Percentiles rank a stretch among this genome's conserved stretches.
Conservation (phyloP, 2,113 vertebrate genomes). For the Leptosomus discolor region DNA sequence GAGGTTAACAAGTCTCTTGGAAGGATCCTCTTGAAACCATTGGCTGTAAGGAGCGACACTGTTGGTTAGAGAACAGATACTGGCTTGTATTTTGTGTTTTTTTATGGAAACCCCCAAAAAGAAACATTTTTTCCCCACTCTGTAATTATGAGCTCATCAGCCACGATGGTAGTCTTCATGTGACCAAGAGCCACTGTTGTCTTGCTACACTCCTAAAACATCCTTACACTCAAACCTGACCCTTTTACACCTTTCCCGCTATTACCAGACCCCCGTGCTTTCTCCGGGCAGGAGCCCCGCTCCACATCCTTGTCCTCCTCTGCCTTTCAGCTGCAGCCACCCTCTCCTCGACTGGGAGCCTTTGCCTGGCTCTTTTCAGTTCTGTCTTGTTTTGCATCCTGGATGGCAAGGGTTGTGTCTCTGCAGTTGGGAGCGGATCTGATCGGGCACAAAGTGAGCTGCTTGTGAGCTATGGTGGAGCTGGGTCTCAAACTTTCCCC, state of each 20-base stretch:
- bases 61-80: not conserved
- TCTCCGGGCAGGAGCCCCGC: rapidly evolving
- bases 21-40: not conserved
- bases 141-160: not conserved
- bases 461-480: not conserved
- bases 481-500: not conserved
- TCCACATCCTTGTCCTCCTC: not conserved
- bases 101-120: conserved; percentile 13
- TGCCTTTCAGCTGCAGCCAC: not conserved
- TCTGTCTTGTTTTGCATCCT: not conserved
- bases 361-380: not conserved
- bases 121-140: not conserved
- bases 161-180: not conserved
- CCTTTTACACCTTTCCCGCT: not conserved
- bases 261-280: not conserved
- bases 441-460: not conserved
- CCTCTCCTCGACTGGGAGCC: not conserved
- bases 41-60: not conserved
- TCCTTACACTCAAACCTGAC: not conserved
- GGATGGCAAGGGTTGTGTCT: not conserved
- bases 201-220: not conserved
- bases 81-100: not conserved
- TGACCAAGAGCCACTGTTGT: not conserved
- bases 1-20: not conserved
- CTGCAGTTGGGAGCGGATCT: not conserved